A percentile compares a stretch with the other conserved stretches of the same genome.
Evolutionary conservation across 2,888 invertebrate genomes (phyloP).

Genomic region (Strigamia crassipes): DNA sequence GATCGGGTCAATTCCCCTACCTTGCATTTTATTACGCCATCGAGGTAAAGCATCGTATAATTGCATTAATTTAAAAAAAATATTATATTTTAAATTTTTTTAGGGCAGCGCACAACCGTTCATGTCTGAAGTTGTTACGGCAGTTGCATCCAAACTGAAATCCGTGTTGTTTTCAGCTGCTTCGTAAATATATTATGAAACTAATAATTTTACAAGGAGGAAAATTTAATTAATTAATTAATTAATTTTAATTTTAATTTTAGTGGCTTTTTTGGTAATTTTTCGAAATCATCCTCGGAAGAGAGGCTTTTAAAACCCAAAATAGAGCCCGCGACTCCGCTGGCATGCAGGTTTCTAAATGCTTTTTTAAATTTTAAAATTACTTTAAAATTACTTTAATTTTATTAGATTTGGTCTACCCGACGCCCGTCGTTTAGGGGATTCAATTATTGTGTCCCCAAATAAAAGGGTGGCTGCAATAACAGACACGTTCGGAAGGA

Average conservation of each 20-base stretch:
- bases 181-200: constrained; percentile 56
- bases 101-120: constrained; percentile 78
- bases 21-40: constrained; percentile 86
- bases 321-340: constrained; percentile 70
- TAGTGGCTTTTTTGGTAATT: constrained; percentile 45
- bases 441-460: constrained; percentile 76
- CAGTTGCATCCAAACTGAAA: constrained; percentile 85
- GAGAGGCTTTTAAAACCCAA: constrained; percentile 58
- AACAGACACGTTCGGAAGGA: constrained; percentile 84
- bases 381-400: constrained; percentile 20
- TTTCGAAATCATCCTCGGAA: constrained; percentile 48
- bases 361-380: neutral
- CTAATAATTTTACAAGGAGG: no score
- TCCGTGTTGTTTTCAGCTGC: constrained; percentile 61
- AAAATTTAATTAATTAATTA: no score
- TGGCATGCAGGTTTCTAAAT: constrained; percentile 66
- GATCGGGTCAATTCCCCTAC: constrained; percentile 81
- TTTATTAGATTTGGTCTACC: constrained; percentile 75
- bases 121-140: constrained; percentile 88
- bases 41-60: no score
- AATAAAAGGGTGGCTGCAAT: constrained; percentile 78
- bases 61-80: no score
- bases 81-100: no score
- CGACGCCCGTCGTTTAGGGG: constrained; percentile 77
- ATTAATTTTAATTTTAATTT: neutral